Evolutionary conservation across 1,140 invertebrate genomes (phyloP).

Genomic region (Heliconius himera): DNA sequence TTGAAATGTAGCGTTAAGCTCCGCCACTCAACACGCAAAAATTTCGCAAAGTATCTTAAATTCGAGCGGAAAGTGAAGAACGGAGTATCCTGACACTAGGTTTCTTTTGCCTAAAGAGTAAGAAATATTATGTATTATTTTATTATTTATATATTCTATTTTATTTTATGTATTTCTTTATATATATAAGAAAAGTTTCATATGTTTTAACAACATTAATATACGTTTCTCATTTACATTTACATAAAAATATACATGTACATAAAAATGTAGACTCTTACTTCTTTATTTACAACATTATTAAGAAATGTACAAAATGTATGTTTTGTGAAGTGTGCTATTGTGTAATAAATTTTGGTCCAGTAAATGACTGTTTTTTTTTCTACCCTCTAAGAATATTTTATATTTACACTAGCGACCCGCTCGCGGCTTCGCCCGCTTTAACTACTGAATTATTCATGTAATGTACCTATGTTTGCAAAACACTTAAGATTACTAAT

Average conservation of each 20-base stretch:
- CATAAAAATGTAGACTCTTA: neutral
- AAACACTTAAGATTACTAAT: too few species aligned
- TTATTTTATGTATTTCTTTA: neutral
- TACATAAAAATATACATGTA: too few species aligned
- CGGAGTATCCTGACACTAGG: neutral
- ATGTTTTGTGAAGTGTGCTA: constrained; percentile 69
- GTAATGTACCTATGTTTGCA: too few species aligned
- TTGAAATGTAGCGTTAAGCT: too few species aligned
- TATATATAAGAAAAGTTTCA: neutral
- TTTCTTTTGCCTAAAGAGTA: neutral
- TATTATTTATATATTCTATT: too few species aligned
- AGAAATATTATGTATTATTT: neutral
- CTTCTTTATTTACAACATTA: neutral
- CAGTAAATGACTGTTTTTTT: constrained; percentile 42
- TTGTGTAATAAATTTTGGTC: constrained; percentile 52
- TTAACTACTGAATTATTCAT: too few species aligned
- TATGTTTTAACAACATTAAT: neutral
- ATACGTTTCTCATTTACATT: neutral
- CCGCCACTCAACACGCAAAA: too few species aligned
- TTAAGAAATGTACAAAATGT: constrained; percentile 63
- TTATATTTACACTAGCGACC: too few species aligned
- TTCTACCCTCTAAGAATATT: neutral
- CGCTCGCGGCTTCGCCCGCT: too few species aligned
- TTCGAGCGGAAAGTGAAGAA: too few species aligned
- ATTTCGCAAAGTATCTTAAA: too few species aligned